phyloP scores from a whole-genome alignment of 2,888 invertebrate species.

The Tetramorium bicarinatum region DNA sequence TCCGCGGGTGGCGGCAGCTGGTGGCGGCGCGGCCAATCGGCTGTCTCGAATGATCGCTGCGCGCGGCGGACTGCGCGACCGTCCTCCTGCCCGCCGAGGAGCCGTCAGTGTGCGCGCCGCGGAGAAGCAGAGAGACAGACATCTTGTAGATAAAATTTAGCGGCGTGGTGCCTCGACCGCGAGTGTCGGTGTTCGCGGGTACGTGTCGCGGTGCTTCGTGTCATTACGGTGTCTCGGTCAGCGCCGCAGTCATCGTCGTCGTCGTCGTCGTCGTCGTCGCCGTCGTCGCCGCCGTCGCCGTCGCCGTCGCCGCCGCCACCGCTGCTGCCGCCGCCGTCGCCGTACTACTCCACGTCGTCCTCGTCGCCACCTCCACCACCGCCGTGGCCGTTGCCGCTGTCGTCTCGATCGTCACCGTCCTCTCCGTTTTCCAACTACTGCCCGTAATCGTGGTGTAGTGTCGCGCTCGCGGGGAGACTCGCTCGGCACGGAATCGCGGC shows the following conservation, averaged over 20 bases:
- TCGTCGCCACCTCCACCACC: too few species aligned
- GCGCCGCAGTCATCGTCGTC: slow-evolving; percentile 61
- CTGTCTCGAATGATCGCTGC: slow-evolving; percentile 84
- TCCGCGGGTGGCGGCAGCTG: slow-evolving; percentile 70
- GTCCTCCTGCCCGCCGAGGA: slow-evolving; percentile 77
- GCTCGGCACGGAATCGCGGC: slow-evolving; percentile 75
- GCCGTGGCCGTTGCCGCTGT: slow-evolving; percentile 51
- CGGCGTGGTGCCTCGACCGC: slow-evolving; percentile 83
- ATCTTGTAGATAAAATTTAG: slow-evolving; percentile 85
- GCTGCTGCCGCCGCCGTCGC: too few species aligned
- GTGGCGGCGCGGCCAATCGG: slow-evolving; percentile 65
- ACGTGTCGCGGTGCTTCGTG: slow-evolving; percentile 77
- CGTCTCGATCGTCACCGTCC: slow-evolving; percentile 49
- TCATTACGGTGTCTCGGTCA: slow-evolving; percentile 35
- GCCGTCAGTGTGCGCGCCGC: slow-evolving; percentile 84
- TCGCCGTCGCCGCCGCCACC: slow-evolving; percentile 49
- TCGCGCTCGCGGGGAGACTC: slow-evolving; percentile 78
- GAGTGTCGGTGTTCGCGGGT: slow-evolving; percentile 79
- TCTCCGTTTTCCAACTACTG: slow-evolving; percentile 36
- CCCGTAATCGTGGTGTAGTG: slow-evolving; percentile 76
- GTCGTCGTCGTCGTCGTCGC: slow-evolving; percentile 39
- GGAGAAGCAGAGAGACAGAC: slow-evolving; percentile 82
- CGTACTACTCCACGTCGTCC: too few species aligned
- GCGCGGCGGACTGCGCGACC: slow-evolving; percentile 81
- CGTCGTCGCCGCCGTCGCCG: slow-evolving; percentile 58